Evolutionary conservation across 2,797 vertebrate species (phyloP).

Genomic region (Sebastes oblongus): DNA sequence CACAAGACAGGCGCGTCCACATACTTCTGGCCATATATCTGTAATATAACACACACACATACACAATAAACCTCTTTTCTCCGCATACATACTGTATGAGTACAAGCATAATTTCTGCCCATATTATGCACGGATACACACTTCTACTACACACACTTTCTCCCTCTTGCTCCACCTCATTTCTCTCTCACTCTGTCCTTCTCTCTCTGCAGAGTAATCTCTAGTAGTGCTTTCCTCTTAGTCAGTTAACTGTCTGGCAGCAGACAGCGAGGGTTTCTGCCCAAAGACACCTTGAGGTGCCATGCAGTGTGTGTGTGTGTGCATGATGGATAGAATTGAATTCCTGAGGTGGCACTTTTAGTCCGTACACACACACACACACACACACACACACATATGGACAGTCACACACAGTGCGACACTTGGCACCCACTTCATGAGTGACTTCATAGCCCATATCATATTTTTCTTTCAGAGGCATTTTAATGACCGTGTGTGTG

Average conservation of each 20-base stretch:
- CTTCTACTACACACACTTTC: not conserved
- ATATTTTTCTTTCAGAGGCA: slow-evolving; percentile 56
- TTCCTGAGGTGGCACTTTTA: slow-evolving; percentile 77
- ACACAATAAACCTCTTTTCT: not conserved
- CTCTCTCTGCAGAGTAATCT: slow-evolving; percentile 68
- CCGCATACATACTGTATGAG: slow-evolving; percentile 14
- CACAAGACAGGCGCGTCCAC: not conserved
- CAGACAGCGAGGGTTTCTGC: slow-evolving; percentile 63
- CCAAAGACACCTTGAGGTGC: slow-evolving; percentile 85
- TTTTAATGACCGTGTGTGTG: slow-evolving; percentile 55
- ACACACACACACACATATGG: slow-evolving; percentile 7
- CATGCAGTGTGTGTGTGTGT: slow-evolving; percentile 47
- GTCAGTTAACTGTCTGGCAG: slow-evolving; percentile 66
- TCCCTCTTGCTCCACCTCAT: not conserved
- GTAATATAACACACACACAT: not conserved
- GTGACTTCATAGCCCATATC: slow-evolving; percentile 66
- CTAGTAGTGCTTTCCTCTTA: slow-evolving; percentile 63
- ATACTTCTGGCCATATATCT: not conserved
- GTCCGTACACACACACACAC: slow-evolving; percentile 27
- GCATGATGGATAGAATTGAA: slow-evolving; percentile 74
- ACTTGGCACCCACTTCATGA: slow-evolving; percentile 61
- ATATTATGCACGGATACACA: slow-evolving; percentile 11
- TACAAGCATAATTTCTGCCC: slow-evolving; percentile 16
- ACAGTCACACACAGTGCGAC: slow-evolving; percentile 26
- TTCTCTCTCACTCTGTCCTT: slow-evolving; percentile 10